Conservation (phyloP, 2,797 vertebrate genomes). For the Lagocephalus sceleratus region DNA sequence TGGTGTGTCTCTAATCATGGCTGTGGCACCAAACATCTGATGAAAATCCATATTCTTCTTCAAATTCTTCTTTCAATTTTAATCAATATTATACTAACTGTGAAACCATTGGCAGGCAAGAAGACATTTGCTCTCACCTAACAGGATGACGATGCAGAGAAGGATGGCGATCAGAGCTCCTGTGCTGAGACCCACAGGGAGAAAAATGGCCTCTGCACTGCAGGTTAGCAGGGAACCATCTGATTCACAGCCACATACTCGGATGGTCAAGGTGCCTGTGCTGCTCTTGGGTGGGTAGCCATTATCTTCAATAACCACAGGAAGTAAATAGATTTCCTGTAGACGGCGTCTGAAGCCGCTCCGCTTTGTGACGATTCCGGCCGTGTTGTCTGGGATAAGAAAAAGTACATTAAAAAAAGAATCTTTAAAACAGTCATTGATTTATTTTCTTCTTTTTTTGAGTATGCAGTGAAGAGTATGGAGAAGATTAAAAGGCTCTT, state of each 20-base stretch:
- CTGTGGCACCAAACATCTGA: neutral
- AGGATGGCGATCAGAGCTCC: conserved; percentile 95
- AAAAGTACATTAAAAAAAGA: neutral
- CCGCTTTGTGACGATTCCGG: conserved; percentile 87
- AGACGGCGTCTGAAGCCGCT: conserved; percentile 86
- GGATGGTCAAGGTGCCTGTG: conserved; percentile 92
- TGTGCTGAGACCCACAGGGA: conserved; percentile 95
- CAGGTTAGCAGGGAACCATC: conserved; percentile 92
- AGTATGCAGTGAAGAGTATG: no score
- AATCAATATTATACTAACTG: neutral
- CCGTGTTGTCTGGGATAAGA: conserved; percentile 86
- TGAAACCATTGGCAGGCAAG: neutral
- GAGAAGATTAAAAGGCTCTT: no score
- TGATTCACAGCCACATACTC: conserved; percentile 90
- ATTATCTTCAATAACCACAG: conserved; percentile 90
- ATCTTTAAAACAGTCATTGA: neutral
- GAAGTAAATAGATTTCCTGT: conserved; percentile 89
- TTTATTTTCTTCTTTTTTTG: neutral
- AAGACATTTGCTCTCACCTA: neutral
- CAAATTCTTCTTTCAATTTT: neutral
- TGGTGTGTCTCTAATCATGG: neutral
- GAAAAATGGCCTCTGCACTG: conserved; percentile 92
- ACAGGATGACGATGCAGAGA: conserved; percentile 87
- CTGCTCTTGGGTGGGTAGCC: conserved; percentile 93
- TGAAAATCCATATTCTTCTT: no score